Conservation (phyloP, 2,797 vertebrate genomes). For the Lagodon rhomboides region DNA sequence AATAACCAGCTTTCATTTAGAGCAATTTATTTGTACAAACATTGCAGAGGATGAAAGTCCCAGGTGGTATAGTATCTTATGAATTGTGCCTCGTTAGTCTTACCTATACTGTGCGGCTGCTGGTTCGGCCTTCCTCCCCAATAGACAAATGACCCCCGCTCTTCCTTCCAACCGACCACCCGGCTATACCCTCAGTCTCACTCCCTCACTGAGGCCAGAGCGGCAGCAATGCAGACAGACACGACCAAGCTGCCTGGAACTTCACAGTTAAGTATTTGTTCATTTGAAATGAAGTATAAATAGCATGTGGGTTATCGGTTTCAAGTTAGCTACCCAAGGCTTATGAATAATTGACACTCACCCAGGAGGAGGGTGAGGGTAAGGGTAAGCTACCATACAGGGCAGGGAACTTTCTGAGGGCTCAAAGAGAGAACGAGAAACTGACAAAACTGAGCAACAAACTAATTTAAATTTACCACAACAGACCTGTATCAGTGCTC, state of each 20-base stretch:
- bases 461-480: neutral
- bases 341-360: constrained; percentile 83
- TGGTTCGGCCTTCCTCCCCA: constrained; percentile 25
- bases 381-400: constrained; percentile 36
- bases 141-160: neutral
- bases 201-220: constrained; percentile 40
- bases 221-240: constrained; percentile 62
- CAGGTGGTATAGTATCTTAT: neutral
- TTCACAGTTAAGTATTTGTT: constrained; percentile 80
- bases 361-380: constrained; percentile 56
- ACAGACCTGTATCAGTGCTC: neutral
- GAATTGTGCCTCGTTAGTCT: neutral
- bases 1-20: no score
- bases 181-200: neutral
- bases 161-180: neutral
- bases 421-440: constrained; percentile 21
- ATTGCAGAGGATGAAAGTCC: no score
- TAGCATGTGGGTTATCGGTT: constrained; percentile 86
- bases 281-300: constrained; percentile 85
- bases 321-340: constrained; percentile 80
- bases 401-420: constrained; percentile 41
- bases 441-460: constrained; percentile 20
- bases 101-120: constrained; percentile 20
- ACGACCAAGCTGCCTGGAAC: constrained; percentile 66
- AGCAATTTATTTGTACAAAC: no score